Evolutionary conservation across 2,113 vertebrate genomes (phyloP), one percentile per base, ranked within the genome.

Genomic region (Mustelus asterias): DNA sequence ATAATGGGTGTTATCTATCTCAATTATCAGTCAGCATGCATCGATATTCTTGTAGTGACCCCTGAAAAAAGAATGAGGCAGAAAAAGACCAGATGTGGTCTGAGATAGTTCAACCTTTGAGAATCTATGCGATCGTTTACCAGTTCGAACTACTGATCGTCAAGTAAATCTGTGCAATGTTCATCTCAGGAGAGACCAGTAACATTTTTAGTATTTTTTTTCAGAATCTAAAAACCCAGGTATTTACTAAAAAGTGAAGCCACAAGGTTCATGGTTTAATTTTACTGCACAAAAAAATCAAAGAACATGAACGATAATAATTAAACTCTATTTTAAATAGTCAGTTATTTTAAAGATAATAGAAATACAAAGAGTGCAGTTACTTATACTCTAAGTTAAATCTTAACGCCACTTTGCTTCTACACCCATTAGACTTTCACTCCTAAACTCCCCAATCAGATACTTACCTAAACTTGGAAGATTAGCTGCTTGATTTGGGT

Each of bases 1-100:
- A 95, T 72, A 95, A 95, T 95, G 67, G 67, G 2, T 95, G 67
- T 72, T 95, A 95, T 72, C 37, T 22, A 44, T 95, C 69, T 95
- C 44, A 95, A 44, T 95, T 95, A 48, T 44, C 67, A 54, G 4
- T 48, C 13, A 16, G 20, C 18, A 95, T 33, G 65, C 48, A 90
- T 41, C 29, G 24, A 72, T 54, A 90, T 60, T 90, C 26, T 90
- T 10, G 11, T 33, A 95, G 44, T 44, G 41, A 95, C n/a, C 67
- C 69, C 24, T 44, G 1, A 95, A 70, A 6, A 89, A 95, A 69
- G 37, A 63, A 10, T 33, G 37, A 95, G 24, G 22, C 67, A 72
- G 37, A 95, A 72, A 48, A 72, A 7, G 41, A 95, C 69, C 94
- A 95, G 48, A 95, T 70, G 22, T 44, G 41, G 37, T 33, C 69